Conservation (phyloP, 2,888 invertebrate genomes). For the Ptilodon capucinus region DNA sequence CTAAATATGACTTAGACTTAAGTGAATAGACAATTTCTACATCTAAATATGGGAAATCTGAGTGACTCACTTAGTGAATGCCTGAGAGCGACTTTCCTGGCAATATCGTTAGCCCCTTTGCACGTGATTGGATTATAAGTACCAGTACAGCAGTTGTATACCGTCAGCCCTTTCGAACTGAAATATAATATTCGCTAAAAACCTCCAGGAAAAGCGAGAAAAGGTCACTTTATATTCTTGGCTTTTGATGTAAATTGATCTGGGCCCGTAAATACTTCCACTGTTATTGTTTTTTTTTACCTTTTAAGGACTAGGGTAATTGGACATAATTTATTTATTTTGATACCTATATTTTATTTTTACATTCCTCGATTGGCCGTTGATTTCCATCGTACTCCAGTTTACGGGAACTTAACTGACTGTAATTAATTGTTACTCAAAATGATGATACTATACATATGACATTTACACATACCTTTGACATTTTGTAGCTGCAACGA, state of each 20-base stretch:
- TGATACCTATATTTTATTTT: too few relatives aligned
- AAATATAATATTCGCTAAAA: constrained; percentile 10
- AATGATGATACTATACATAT: too few relatives aligned
- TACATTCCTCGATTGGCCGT: too few relatives aligned
- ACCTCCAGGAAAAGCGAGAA: neutral
- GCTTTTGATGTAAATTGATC: neutral
- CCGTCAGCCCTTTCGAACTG: constrained; percentile 38
- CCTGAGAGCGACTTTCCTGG: constrained; percentile 29
- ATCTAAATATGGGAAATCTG: too few relatives aligned
- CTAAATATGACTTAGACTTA: too few relatives aligned
- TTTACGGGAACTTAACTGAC: too few relatives aligned
- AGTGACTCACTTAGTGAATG: constrained; percentile 42
- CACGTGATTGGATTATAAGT: constrained; percentile 41
- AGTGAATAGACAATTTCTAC: too few relatives aligned
- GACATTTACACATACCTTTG: constrained; percentile 22
- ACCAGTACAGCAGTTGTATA: constrained; percentile 47
- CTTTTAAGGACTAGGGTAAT: too few relatives aligned
- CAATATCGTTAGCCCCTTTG: constrained; percentile 15
- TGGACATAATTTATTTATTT: too few relatives aligned
- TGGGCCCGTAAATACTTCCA: neutral
- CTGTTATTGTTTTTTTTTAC: neutral
- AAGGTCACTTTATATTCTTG: neutral
- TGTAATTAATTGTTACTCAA: too few relatives aligned
- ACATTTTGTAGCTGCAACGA: constrained; percentile 39
- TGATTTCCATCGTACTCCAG: too few relatives aligned